These are phyloP conservation scores for Sciurus niger DNA, from an alignment of 2,113 vertebrate genomes.

Conservation along the genomic window DNA sequence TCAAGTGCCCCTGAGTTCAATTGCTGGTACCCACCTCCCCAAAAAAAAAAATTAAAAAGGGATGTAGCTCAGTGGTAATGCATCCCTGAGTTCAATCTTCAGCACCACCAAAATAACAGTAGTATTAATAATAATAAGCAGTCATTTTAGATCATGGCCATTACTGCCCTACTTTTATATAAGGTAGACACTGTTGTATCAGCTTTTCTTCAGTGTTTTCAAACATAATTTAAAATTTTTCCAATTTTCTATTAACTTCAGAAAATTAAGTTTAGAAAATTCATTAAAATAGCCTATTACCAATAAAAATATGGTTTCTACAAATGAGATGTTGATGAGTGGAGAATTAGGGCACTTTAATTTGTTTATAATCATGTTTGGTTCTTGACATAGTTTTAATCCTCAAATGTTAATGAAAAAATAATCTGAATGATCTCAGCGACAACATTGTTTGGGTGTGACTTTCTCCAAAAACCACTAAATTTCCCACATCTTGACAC, in stretches of 20 bases:
- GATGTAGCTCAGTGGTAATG: background rate
- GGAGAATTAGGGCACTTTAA: background rate
- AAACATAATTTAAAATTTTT: conserved; percentile 5
- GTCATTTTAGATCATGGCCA: background rate
- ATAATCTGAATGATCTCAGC: conserved; percentile 9
- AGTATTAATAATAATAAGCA: background rate
- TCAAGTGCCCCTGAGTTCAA: too few species aligned
- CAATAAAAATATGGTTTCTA: conserved; percentile 18
- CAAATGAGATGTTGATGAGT: background rate
- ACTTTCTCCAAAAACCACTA: conserved; percentile 53
- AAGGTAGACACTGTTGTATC: background rate
- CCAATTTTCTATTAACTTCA: background rate
- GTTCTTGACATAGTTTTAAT: background rate
- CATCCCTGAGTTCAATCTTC: background rate
- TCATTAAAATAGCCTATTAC: background rate
- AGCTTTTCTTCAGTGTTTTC: background rate
- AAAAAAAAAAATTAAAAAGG: background rate
- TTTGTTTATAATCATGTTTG: background rate
- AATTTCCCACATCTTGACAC: background rate
- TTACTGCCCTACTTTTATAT: background rate
- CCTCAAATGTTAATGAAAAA: conserved; percentile 25
- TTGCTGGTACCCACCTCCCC: too few species aligned
- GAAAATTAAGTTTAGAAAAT: conserved; percentile 46
- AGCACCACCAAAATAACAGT: background rate
- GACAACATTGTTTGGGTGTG: background rate